Percentiles rank a stretch among this genome's conserved stretches.
phyloP scores from a whole-genome alignment of 2,888 invertebrate species.

The Lepidocyrtoides sp. region DNA sequence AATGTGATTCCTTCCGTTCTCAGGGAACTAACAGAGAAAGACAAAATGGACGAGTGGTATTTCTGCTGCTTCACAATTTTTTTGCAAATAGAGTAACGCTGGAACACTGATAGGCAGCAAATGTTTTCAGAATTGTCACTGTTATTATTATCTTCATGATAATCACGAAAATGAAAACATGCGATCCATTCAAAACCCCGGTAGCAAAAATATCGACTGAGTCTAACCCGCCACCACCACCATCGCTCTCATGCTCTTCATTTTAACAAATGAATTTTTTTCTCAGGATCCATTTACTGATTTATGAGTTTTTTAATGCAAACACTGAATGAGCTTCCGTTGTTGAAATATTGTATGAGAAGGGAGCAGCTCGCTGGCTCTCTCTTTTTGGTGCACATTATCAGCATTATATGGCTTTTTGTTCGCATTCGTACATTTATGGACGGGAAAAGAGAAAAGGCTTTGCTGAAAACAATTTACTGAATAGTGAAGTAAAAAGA shows the following conservation, averaged over 20 bases:
- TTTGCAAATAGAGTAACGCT: not conserved
- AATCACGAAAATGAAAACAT: not conserved
- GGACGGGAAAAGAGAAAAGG: not conserved
- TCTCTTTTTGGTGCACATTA: not conserved
- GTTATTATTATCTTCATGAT: not conserved
- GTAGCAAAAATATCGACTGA: not conserved
- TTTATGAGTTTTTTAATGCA: constrained; percentile 63
- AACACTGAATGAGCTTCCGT: constrained; percentile 32
- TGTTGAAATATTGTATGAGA: not conserved
- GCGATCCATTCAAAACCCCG: not conserved
- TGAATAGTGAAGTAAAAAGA: not conserved
- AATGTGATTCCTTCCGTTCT: not conserved
- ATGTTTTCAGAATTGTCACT: constrained; percentile 7
- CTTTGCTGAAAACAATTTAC: constrained; percentile 11
- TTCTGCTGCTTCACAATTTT: not conserved
- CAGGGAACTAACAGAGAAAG: not conserved
- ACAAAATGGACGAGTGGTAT: not conserved
- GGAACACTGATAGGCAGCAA: constrained; percentile 25
- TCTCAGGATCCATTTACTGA: constrained; percentile 43
- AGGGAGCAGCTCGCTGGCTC: not conserved
- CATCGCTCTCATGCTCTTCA: not conserved
- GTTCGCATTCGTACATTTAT: not conserved
- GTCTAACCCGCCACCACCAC: no score
- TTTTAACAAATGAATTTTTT: not conserved
- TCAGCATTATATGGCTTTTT: not conserved